A percentile compares a stretch with the other conserved stretches of the same genome.
Conservation (phyloP, 2,888 invertebrate genomes). For the Heliconius ethilla region DNA sequence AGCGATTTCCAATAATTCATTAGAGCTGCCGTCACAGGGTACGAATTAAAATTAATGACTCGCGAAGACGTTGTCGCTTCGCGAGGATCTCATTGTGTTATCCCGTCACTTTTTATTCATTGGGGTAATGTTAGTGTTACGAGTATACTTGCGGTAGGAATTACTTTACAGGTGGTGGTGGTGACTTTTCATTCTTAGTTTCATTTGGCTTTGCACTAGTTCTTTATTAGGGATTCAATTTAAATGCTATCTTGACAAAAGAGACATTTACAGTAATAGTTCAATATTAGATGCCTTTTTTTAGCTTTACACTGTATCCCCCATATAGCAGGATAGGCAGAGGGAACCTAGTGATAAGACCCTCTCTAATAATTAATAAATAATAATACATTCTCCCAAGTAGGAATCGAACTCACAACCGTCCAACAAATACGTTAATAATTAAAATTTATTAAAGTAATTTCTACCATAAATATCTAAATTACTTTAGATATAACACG, state of each 20-base stretch:
- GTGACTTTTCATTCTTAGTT: constrained; percentile 57
- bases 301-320: no score
- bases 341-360: no score
- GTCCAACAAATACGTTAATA: neutral
- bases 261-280: neutral
- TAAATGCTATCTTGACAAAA: constrained; percentile 24
- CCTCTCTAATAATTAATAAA: no score
- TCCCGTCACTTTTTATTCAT: constrained; percentile 76
- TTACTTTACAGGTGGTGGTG: constrained; percentile 68
- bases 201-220: constrained; percentile 44
- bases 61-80: constrained; percentile 71
- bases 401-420: no score
- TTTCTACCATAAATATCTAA: neutral
- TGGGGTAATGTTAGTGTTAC: constrained; percentile 60
- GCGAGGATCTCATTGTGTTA: constrained; percentile 71
- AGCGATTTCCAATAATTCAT: constrained; percentile 81
- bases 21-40: constrained; percentile 76
- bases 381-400: no score
- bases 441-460: neutral
- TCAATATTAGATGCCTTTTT: neutral
- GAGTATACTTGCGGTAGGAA: constrained; percentile 52
- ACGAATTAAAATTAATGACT: constrained; percentile 82
- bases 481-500: neutral
- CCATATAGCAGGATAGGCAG: no score
- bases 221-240: constrained; percentile 27